Percentiles rank a stretch among this genome's conserved stretches.
Conservation (phyloP, 2,797 vertebrate genomes). For the Merluccius polli region DNA sequence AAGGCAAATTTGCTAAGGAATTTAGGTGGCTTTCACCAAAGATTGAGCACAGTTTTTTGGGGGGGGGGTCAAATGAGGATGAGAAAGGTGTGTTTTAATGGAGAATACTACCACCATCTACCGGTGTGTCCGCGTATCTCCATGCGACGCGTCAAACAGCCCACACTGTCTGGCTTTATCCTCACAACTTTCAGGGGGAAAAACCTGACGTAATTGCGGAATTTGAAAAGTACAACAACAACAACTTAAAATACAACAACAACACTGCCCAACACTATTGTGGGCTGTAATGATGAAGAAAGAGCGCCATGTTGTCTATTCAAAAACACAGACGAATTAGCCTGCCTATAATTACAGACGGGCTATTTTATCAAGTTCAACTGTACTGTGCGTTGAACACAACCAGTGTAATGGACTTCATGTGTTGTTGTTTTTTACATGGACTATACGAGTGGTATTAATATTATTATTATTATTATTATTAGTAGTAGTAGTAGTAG, state of each 20-base stretch:
- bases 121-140: constrained; percentile 19
- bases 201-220: background rate
- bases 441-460: background rate
- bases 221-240: no score
- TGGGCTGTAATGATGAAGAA: background rate
- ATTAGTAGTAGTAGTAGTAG: no score
- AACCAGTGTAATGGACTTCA: no score
- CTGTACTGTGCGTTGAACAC: no score
- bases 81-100: constrained; percentile 15
- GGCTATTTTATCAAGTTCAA: no score
- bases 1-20: background rate
- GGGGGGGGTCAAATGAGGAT: constrained; percentile 32
- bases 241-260: no score
- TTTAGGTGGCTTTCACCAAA: background rate
- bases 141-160: constrained; percentile 5
- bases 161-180: background rate
- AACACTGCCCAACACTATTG: background rate
- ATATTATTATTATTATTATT: background rate
- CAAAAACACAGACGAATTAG: background rate
- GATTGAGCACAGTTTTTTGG: background rate
- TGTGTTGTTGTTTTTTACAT: background rate
- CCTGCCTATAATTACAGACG: no score
- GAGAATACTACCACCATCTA: constrained; percentile 32
- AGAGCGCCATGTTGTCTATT: background rate
- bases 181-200: background rate